Evolutionary conservation across 1,140 invertebrate genomes (phyloP), one percentile per base, ranked within the genome.

Genomic region (Brachionus angularis): DNA sequence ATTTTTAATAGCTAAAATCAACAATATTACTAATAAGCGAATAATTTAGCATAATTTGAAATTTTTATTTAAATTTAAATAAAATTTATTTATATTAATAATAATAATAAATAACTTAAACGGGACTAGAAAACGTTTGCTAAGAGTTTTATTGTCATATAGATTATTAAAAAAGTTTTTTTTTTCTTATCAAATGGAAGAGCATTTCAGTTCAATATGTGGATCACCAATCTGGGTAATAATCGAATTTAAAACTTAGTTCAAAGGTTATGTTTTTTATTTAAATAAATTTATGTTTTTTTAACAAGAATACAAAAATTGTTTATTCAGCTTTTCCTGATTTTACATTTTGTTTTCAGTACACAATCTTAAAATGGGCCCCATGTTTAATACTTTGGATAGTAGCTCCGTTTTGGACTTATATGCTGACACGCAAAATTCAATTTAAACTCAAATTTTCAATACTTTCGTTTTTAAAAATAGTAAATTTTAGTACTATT

Each of bases 171-270:
- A n/a, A n/a, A n/a, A n/a, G n/a, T n/a, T n/a, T n/a, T n/a, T n/a
- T n/a, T n/a, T n/a, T n/a, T n/a, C n/a, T n/a, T n/a, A n/a, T n/a
- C n/a, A 10, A 16, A 67, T 67, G 42, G 62, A 67, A 50, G 31
- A 50, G 29, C 62, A 67, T 46, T 67, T 67, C 36, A 46, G 34
- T 46, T 67, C 62, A 10, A 47, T 67, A 67, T 67, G 62, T n/a
- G 62, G 62, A 46, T 46, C 62, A 27, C 36, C 62, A 27, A 67
- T 67, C 33, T 67, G 62, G 62, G 62, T 67, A 47, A 18, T 7
- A 16, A 12, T 58, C 14, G 7, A 2, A 0, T 25, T 29, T 29
- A n/a, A n/a, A n/a, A n/a, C n/a, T n/a, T n/a, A n/a, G n/a, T n/a
- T n/a, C n/a, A n/a, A n/a, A n/a, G n/a, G n/a, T 29, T 47, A 14